Percentiles rank a stretch among this genome's conserved stretches.
phyloP scores from a whole-genome alignment of 2,888 invertebrate genomes.

The Thymelicus sylvestris region DNA sequence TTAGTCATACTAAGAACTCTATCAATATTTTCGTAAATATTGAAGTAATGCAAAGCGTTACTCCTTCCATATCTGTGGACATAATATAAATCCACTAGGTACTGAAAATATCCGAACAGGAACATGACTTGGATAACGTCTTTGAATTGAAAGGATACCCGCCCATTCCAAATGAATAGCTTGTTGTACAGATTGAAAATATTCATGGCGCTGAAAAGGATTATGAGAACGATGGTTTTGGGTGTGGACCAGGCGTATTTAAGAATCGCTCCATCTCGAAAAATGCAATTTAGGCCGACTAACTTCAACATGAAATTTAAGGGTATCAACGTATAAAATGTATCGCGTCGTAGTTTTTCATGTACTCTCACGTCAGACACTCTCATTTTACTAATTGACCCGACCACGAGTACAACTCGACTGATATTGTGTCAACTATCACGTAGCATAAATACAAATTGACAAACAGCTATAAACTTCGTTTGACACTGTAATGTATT shows the following conservation, averaged over 20 bases:
- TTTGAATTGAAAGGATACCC: background rate
- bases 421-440: background rate
- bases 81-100: slow-evolving; percentile 15
- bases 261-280: slow-evolving; percentile 12
- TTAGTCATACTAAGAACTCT: background rate
- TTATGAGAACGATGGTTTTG: slow-evolving; percentile 4
- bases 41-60: slow-evolving; percentile 6
- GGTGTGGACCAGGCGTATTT: slow-evolving; percentile 20
- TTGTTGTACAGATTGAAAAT: slow-evolving; percentile 3
- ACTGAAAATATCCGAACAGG: slow-evolving; percentile 18
- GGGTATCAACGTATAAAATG: slow-evolving; percentile 15
- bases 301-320: slow-evolving; percentile 20
- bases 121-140: background rate
- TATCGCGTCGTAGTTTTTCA: background rate
- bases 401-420: background rate
- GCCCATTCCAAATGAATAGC: slow-evolving; percentile 4
- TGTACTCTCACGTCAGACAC: background rate
- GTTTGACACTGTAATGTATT: background rate
- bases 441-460: slow-evolving; percentile 1
- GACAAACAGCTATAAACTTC: background rate
- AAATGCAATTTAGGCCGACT: slow-evolving; percentile 22
- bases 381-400: slow-evolving; percentile 7
- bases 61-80: slow-evolving; percentile 22
- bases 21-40: slow-evolving; percentile 17
- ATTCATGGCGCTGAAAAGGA: background rate